Percentiles rank a stretch among this genome's conserved stretches.
phyloP scores from a whole-genome alignment of 2,113 vertebrate genomes.

The Ptychochromis oligacanthus region DNA sequence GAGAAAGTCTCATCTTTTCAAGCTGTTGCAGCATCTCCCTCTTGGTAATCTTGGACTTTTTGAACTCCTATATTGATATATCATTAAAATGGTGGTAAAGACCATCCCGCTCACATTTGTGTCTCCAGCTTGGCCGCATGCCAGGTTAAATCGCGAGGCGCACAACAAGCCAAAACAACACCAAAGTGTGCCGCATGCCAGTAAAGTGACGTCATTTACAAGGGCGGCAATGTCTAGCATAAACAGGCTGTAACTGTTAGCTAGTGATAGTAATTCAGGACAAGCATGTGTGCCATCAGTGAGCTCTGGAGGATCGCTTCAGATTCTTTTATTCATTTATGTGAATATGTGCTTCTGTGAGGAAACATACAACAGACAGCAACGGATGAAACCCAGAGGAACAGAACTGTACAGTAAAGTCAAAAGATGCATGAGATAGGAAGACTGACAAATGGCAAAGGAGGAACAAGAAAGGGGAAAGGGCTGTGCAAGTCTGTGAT shows the following conservation, averaged over 20 bases:
- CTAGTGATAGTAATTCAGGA: neutral
- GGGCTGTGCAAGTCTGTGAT: slow-evolving; percentile 60
- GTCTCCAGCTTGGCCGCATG: neutral
- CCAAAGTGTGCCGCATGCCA: neutral
- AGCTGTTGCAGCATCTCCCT: neutral
- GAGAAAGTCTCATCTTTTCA: neutral
- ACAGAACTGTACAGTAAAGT: slow-evolving; percentile 3
- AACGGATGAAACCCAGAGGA: slow-evolving; percentile 22
- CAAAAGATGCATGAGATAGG: slow-evolving; percentile 27
- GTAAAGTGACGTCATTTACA: neutral
- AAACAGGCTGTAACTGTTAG: neutral
- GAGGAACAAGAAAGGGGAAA: slow-evolving; percentile 52
- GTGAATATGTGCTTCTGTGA: neutral
- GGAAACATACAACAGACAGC: neutral
- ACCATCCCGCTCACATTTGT: neutral
- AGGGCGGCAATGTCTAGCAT: neutral
- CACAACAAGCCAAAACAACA: neutral
- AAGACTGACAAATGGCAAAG: slow-evolving; percentile 37
- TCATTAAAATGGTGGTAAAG: neutral
- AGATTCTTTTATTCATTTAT: neutral
- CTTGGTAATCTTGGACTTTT: neutral
- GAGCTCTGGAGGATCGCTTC: neutral
- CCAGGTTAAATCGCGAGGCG: neutral
- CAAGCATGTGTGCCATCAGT: neutral
- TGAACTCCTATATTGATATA: neutral